Conservation (phyloP, 2,888 invertebrate species). For the Congeria kusceri region DNA sequence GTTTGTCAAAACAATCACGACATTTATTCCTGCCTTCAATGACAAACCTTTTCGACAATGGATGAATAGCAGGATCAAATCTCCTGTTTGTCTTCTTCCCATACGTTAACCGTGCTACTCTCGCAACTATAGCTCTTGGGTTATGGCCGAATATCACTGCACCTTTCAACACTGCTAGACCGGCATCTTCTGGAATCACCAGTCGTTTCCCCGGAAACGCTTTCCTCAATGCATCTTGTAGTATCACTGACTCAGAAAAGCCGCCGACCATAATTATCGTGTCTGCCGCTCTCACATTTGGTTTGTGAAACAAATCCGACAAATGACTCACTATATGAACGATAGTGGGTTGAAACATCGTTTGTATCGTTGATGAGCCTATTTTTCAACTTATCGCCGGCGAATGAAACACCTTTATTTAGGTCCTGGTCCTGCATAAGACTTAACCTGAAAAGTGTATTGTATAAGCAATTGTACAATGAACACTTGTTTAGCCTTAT, state of each 20-base stretch:
- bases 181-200: constrained; percentile 47
- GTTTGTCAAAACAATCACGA: constrained; percentile 19
- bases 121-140: constrained; percentile 21
- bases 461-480: too few relatives aligned
- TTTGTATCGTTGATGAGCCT: too few relatives aligned
- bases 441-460: too few relatives aligned
- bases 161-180: constrained; percentile 51
- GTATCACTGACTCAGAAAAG: constrained; percentile 51
- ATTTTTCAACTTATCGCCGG: too few relatives aligned
- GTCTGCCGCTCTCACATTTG: too few relatives aligned
- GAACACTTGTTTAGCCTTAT: too few relatives aligned
- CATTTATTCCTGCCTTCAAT: neutral
- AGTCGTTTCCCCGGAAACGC: constrained; percentile 34
- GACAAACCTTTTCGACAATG: constrained; percentile 3
- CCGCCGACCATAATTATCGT: constrained; percentile 53
- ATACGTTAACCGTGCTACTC: constrained; percentile 48
- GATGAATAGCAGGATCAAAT: constrained; percentile 17
- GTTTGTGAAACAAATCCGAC: neutral
- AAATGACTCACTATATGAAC: neutral
- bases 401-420: too few relatives aligned
- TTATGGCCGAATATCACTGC: constrained; percentile 58
- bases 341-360: neutral
- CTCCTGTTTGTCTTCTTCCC: constrained; percentile 13
- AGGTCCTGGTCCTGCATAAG: constrained; percentile 5
- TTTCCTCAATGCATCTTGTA: constrained; percentile 28